A percentile compares a stretch with the other conserved stretches of the same genome.
These are phyloP conservation scores for Strigops habroptila DNA, from an alignment of 2,113 vertebrate species.

Conservation along the genomic window DNA sequence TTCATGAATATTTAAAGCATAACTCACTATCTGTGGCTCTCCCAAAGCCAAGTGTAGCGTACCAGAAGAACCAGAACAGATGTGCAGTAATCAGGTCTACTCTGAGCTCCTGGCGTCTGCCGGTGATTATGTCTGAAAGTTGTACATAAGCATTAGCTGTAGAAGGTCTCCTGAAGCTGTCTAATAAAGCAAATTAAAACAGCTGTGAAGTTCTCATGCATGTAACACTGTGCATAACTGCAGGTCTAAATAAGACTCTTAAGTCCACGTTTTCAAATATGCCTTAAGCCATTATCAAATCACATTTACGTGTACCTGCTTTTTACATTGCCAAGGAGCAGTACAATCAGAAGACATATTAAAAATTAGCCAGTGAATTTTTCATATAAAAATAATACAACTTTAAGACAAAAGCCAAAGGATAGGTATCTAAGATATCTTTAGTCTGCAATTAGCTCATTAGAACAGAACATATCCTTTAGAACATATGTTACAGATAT, in stretches of 20 bases:
- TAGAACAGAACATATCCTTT: constrained; percentile 53
- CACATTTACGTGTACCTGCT: constrained; percentile 1
- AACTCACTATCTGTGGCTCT: neutral
- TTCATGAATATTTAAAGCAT: neutral
- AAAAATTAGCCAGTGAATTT: constrained; percentile 75
- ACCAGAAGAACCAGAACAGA: neutral
- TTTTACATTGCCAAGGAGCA: constrained; percentile 56
- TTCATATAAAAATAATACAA: constrained; percentile 79
- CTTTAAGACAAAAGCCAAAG: constrained; percentile 76
- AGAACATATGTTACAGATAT: constrained; percentile 66
- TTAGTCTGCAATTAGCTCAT: constrained; percentile 68
- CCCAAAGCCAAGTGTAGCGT: neutral
- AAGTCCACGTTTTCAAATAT: constrained; percentile 40
- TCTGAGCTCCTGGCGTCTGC: constrained; percentile 1
- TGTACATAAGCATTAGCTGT: neutral
- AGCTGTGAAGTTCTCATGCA: neutral
- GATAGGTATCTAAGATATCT: constrained; percentile 76
- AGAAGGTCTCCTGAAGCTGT: constrained; percentile 18
- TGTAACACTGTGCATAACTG: constrained; percentile 48
- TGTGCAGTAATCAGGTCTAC: neutral
- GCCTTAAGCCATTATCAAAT: constrained; percentile 48
- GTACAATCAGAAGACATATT: constrained; percentile 69
- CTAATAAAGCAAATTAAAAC: constrained; percentile 33
- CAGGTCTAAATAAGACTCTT: constrained; percentile 45
- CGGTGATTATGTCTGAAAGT: neutral